Evolutionary conservation across 2,797 vertebrate species (phyloP), one percentile per base, ranked within the genome.

Genomic region (Arrhamphus sclerolepis): DNA sequence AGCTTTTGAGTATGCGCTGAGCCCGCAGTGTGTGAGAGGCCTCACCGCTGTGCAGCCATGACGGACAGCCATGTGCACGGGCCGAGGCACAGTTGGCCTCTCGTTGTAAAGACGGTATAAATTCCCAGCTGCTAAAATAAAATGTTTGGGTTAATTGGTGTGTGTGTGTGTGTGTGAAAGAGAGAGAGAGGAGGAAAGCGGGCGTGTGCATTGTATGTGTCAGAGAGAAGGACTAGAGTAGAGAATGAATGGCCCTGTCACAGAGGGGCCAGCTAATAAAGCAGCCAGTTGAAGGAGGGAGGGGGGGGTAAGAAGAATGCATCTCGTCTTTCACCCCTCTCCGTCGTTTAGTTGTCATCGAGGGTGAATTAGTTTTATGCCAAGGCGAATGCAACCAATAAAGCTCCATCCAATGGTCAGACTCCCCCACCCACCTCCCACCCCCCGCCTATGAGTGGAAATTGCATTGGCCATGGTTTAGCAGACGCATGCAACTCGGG

Each of bases 361-460:
- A 87, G 81, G 75, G 63, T 82, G 78, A 90, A 91, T 91, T 88
- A 88, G 82, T 85, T 88, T 88, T 81, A 81, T 77, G 82, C 56
- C 13, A 41, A 65, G 55, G 69, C n/a, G 46, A 88, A 79, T 62
- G 62, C 60, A 59, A 65, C 78, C 78, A 85, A 80, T 89, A 79
- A 88, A 88, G 62, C 77, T 46, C 67, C 67, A 28, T 80, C 75
- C 72, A 64, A 64, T 54, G 50, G 70, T 76, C 75, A 39, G 58
- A 4, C 48, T 50, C 62, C 31, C 56, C 62, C 48, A 65, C 49
- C 53, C 53, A 2, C 39, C 17, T 28, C 52, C 55, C 51, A 40
- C 3, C 6, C 18, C 11, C 28, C 1, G n/a, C 40, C 77, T 69
- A 29, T 20, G 46, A 46, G 75, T 86, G 80, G 71, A 89, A 89